These are phyloP conservation scores for Calidris pugnax DNA, from an alignment of 2,113 vertebrate species.

Conservation along the genomic window DNA sequence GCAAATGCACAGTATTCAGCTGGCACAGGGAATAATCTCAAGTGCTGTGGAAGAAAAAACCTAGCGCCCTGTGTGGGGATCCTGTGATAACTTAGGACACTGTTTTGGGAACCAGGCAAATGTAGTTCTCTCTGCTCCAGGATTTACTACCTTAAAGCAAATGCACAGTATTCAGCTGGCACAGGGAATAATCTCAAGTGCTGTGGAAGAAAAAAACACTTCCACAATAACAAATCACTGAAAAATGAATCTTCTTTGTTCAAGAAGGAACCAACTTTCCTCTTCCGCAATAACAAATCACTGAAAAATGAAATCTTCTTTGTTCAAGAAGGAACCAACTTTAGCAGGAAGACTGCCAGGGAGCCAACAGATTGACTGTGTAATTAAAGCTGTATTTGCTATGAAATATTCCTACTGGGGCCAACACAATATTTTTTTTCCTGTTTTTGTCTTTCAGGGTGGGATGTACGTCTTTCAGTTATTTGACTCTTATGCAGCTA, in stretches of 20 bases:
- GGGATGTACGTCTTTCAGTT: conserved; percentile 99
- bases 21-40: background rate
- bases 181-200: background rate
- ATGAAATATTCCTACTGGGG: background rate
- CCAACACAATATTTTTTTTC: background rate
- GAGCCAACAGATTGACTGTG: background rate
- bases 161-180: background rate
- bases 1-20: background rate
- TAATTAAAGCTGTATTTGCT: background rate
- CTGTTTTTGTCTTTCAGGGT: conserved; percentile 77
- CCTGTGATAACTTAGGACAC: background rate
- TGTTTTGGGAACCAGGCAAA: background rate
- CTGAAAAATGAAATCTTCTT: background rate
- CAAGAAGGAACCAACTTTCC: too few species aligned
- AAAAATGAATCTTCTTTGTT: too few species aligned
- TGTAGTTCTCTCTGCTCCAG: background rate
- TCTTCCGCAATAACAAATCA: background rate
- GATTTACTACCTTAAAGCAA: background rate
- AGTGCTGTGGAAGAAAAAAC: background rate
- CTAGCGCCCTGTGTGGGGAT: background rate
- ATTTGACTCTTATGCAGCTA: conserved; percentile 95
- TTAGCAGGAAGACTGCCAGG: background rate
- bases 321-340: background rate
- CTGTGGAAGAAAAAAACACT: background rate
- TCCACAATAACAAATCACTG: background rate